Base-by-base conservation (phyloP, 2,888 invertebrate species). In the Ypsolopha sequella region DNA sequence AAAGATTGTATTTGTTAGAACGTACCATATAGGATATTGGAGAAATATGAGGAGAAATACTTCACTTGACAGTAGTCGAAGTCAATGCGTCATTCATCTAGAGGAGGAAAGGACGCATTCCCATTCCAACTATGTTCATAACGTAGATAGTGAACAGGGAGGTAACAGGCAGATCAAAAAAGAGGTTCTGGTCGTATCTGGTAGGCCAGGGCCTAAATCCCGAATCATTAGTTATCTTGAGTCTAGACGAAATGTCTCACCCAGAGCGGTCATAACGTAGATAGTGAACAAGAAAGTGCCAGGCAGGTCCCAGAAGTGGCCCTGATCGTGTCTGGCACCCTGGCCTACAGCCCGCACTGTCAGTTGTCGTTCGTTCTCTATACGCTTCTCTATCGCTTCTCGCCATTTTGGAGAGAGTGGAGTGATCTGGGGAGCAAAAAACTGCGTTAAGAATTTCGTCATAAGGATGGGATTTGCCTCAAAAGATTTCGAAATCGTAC, bases 141-240 rank as follows among this genome's bases (percentile, higher is more conserved):
- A 92, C 84, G n/a, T 91, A 91, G 41, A 92, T 80, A 7, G 89
- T 88, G 63, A 92, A 92, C 24, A 93, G 79, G 48, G 91, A 80
- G 43, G 91, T 91, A 9, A 92, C 92, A 0, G 91, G 87, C 57
- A 91, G 88, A 14, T 91, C 88, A 92, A 92, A 92, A 54, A 91
- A 90, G 54, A 84, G 87, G 1, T 91, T 92, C 0, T 84, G 81
- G 1, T 84, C 84, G 0, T 74, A 50, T 11, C 68, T 66, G 1
- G 76, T 82, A 0, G n/a, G n/a, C 85, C 85, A 1, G 53, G 57
- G 0, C 58, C 65, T 6, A 80, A 68, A 0, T 82, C 81, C 1
- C 54, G 81, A 53, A 89, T 86, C 2, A 91, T 76, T 6, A 92
- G 76, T 24, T 84, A 55, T 8, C 24, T 24, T 24, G 4, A 24